A percentile compares a stretch with the other conserved stretches of the same genome.
phyloP scores from a whole-genome alignment of 2,888 invertebrate genomes.

The Plemyria rubiginata region DNA sequence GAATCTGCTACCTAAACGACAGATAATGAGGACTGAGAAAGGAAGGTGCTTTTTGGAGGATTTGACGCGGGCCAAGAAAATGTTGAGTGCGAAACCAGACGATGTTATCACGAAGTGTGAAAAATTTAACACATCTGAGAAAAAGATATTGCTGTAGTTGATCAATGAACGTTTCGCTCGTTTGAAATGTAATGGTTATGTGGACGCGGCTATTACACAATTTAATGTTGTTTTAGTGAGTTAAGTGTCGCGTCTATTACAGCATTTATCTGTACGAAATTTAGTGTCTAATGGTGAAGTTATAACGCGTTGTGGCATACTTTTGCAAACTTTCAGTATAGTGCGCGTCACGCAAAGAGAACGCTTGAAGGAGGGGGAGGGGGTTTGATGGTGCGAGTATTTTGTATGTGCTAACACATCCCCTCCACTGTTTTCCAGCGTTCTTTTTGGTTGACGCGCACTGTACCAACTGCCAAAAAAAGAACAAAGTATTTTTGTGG shows the following conservation, averaged over 20 bases:
- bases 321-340: constrained; percentile 17
- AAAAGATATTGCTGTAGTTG: constrained; percentile 60
- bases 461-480: constrained; percentile 26
- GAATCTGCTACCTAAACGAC: constrained; percentile 69
- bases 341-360: too few relatives aligned
- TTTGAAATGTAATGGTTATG: constrained; percentile 2
- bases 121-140: constrained; percentile 50
- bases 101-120: constrained; percentile 59
- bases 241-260: constrained; percentile 29
- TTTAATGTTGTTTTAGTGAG: background rate
- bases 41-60: constrained; percentile 73
- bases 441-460: too few relatives aligned
- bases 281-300: constrained; percentile 33
- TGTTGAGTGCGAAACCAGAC: constrained; percentile 60
- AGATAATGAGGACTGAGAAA: constrained; percentile 70
- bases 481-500: constrained; percentile 45
- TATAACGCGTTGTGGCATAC: constrained; percentile 21
- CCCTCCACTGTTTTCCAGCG: too few relatives aligned
- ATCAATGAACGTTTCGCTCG: background rate
- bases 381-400: too few relatives aligned
- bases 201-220: constrained; percentile 4
- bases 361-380: too few relatives aligned
- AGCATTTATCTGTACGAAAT: constrained; percentile 33
- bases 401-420: too few relatives aligned
- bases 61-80: constrained; percentile 68